These are phyloP conservation scores for Darevskia mixta DNA, from an alignment of 2,797 vertebrate genomes.

Conservation along the genomic window DNA sequence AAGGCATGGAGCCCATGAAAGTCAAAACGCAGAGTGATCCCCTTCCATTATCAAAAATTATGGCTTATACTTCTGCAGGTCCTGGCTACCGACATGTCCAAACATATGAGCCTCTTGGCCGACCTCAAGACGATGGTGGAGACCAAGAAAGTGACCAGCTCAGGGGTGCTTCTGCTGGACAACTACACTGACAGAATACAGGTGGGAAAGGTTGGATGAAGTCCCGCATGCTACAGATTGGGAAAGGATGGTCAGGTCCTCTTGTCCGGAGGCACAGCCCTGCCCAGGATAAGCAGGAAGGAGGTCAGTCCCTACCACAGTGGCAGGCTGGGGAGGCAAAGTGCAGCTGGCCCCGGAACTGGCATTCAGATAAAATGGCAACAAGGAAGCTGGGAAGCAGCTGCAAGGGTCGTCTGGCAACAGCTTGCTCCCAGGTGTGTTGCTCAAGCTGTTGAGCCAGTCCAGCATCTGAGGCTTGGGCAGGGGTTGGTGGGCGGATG, in stretches of 20 bases:
- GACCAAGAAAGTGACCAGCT: conserved; percentile 96
- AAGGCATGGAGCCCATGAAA: too few species aligned
- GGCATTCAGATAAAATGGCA: neutral
- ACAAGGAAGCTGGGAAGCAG: neutral
- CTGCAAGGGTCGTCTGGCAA: neutral
- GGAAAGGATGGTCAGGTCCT: neutral
- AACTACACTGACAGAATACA: conserved; percentile 95
- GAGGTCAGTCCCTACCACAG: neutral
- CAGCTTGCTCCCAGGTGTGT: neutral
- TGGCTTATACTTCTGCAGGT: conserved; percentile 78
- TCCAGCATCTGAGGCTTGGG: neutral
- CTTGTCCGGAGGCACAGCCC: too few species aligned
- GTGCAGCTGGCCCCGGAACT: neutral
- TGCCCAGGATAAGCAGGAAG: neutral
- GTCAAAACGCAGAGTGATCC: too few species aligned
- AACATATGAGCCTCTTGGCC: conserved; percentile 95
- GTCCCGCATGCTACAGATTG: too few species aligned
- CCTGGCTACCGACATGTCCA: conserved; percentile 96
- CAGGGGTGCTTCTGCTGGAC: conserved; percentile 92
- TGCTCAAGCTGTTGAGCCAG: neutral
- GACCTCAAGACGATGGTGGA: conserved; percentile 98
- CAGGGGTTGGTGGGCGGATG: neutral
- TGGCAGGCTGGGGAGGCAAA: neutral
- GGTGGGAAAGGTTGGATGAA: conserved; percentile 72
- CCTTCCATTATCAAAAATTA: neutral